A percentile compares a stretch with the other conserved stretches of the same genome.
Evolutionary conservation across 2,113 vertebrate species (phyloP).

Genomic region (Stegostoma tigrinum): DNA sequence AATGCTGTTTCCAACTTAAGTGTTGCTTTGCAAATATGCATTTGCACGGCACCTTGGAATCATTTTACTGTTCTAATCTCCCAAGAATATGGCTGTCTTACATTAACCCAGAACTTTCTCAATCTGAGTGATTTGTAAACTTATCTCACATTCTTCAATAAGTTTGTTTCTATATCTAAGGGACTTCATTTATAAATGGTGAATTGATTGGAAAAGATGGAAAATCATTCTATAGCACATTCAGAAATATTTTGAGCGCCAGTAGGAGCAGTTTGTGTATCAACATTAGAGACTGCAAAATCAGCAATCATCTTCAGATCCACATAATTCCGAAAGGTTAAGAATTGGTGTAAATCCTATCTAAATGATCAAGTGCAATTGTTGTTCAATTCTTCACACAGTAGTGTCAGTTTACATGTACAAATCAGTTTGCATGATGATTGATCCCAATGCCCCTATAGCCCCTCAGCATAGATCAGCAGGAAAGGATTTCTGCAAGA

Average conservation of each 20-base stretch:
- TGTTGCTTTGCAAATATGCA: not conserved
- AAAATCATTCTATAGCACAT: not conserved
- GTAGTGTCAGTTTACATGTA: not conserved
- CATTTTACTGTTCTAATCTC: not conserved
- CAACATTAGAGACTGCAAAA: not conserved
- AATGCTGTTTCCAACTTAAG: not conserved
- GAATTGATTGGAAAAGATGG: not conserved
- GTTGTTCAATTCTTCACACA: not conserved
- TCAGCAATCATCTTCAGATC: not conserved
- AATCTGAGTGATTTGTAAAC: not conserved
- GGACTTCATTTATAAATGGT: not conserved
- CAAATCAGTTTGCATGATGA: too few relatives aligned
- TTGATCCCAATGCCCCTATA: not conserved
- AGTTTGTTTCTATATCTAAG: not conserved
- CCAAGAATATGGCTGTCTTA: not conserved
- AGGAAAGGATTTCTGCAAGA: not conserved
- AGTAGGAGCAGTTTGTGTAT: not conserved
- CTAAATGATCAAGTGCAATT: not conserved
- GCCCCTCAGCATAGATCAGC: not conserved
- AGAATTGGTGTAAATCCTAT: not conserved
- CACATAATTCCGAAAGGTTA: not conserved
- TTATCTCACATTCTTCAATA: not conserved
- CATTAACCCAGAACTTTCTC: not conserved
- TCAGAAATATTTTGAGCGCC: not conserved
- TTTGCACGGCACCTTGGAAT: not conserved